A percentile compares a stretch with the other conserved stretches of the same genome.
These are phyloP conservation scores for Neomicropteryx cornuta DNA, from an alignment of 1,140 invertebrate species.

Conservation along the genomic window DNA sequence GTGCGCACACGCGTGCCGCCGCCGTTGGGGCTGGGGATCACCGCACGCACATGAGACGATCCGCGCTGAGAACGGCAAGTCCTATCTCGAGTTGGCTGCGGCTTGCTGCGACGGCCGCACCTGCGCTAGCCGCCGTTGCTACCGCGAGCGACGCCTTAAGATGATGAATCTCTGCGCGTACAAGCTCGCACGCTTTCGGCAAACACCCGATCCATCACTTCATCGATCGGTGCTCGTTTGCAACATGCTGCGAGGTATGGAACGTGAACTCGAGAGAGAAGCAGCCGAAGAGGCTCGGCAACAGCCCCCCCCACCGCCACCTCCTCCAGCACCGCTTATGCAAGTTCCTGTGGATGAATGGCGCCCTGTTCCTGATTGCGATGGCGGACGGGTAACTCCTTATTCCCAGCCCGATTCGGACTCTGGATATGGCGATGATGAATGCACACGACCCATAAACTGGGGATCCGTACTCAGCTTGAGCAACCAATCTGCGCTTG, in stretches of 20 bases:
- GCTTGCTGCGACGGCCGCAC: conserved; percentile 65
- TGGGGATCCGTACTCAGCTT: conserved; percentile 84
- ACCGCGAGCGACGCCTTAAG: conserved; percentile 73
- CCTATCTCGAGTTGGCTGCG: conserved; percentile 69
- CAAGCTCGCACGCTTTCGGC: conserved; percentile 78
- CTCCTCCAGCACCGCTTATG: conserved; percentile 33
- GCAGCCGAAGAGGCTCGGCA: conserved; percentile 37
- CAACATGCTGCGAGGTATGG: conserved; percentile 83
- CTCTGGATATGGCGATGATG: conserved; percentile 68
- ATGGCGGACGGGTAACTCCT: conserved; percentile 34
- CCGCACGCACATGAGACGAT: conserved; percentile 66
- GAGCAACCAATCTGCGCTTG: conserved; percentile 70
- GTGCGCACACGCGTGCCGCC: conserved; percentile 30
- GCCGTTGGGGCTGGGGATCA: conserved; percentile 35
- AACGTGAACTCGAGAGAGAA: conserved; percentile 82
- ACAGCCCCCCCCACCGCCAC: conserved; percentile 26
- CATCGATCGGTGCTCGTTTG: conserved; percentile 87
- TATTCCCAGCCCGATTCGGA: conserved; percentile 48
- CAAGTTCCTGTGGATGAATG: conserved; percentile 41
- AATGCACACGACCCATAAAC: conserved; percentile 66
- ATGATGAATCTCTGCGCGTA: conserved; percentile 88
- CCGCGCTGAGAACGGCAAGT: conserved; percentile 82
- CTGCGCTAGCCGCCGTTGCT: conserved; percentile 63
- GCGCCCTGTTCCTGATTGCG: conserved; percentile 46
- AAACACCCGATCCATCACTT: conserved; percentile 82